Percentiles rank a stretch among this genome's conserved stretches.
These are phyloP conservation scores for Galago senegalensis DNA, from an alignment of 2,797 vertebrate species.

Conservation along the genomic window DNA sequence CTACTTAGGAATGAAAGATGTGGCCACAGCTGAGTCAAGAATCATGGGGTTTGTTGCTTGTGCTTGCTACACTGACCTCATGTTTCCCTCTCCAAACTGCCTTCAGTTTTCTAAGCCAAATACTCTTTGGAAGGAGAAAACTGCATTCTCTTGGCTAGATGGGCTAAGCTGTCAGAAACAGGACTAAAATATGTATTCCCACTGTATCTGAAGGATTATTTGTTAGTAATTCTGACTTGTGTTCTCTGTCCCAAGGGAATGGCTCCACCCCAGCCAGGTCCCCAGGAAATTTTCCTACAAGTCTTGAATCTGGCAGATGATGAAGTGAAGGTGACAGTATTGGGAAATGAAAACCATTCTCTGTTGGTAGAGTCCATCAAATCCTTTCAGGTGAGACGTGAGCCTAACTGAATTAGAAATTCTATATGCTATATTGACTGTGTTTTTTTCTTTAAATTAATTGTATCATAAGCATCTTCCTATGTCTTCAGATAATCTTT, in stretches of 20 bases:
- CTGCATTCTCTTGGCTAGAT: background rate
- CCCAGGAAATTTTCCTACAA: conserved; percentile 92
- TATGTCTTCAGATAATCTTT: conserved; percentile 45
- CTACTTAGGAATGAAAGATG: background rate
- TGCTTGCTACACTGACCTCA: background rate
- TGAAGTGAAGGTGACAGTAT: conserved; percentile 88
- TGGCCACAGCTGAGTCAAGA: background rate
- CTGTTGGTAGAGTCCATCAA: conserved; percentile 88
- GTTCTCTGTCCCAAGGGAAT: conserved; percentile 73
- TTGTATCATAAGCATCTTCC: background rate
- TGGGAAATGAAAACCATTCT: conserved; percentile 74
- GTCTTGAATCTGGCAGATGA: conserved; percentile 93
- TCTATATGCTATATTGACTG: background rate
- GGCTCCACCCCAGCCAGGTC: conserved; percentile 91
- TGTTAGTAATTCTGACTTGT: conserved; percentile 37
- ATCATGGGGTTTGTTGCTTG: background rate
- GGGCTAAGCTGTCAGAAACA: background rate
- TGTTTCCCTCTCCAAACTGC: background rate
- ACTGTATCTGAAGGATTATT: background rate
- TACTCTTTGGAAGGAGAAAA: conserved; percentile 7
- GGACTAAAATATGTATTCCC: background rate
- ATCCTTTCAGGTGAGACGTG: conserved; percentile 90
- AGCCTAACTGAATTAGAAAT: conserved; percentile 9
- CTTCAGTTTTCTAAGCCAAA: conserved; percentile 57
- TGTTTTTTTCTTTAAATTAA: conserved; percentile 33